These are phyloP conservation scores for Erethizon dorsatum DNA, from an alignment of 2,797 vertebrate genomes.

Conservation along the genomic window DNA sequence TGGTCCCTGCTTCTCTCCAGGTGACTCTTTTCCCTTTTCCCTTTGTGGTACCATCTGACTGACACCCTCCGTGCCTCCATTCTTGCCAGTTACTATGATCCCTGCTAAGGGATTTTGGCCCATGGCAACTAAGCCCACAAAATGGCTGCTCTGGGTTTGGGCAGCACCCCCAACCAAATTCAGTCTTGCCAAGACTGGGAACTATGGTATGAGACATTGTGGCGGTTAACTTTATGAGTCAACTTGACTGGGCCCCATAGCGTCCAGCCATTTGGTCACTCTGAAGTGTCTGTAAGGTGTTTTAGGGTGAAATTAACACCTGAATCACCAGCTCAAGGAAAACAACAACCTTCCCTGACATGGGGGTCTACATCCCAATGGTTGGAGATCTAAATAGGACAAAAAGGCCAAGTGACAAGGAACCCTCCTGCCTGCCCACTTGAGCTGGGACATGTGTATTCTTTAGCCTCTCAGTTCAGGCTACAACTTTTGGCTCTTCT, in stretches of 20 bases:
- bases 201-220: neutral
- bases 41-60: neutral
- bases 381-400: neutral
- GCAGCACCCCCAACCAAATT: neutral
- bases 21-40: neutral
- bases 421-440: no score
- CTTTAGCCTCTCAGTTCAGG: neutral
- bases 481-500: neutral
- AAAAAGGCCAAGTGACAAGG: neutral
- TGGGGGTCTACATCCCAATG: neutral
- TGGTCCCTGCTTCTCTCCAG: neutral
- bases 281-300: no score
- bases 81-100: neutral
- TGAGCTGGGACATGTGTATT: neutral
- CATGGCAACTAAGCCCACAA: no score
- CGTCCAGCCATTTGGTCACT: neutral
- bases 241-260: neutral
- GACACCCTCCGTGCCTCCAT: neutral
- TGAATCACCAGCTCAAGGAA: neutral
- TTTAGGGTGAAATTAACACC: neutral
- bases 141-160: neutral
- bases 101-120: neutral
- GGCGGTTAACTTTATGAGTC: neutral
- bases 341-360: neutral
- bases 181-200: neutral